Conservation (phyloP, 1,140 invertebrate species). For the Drosophila truncata region DNA sequence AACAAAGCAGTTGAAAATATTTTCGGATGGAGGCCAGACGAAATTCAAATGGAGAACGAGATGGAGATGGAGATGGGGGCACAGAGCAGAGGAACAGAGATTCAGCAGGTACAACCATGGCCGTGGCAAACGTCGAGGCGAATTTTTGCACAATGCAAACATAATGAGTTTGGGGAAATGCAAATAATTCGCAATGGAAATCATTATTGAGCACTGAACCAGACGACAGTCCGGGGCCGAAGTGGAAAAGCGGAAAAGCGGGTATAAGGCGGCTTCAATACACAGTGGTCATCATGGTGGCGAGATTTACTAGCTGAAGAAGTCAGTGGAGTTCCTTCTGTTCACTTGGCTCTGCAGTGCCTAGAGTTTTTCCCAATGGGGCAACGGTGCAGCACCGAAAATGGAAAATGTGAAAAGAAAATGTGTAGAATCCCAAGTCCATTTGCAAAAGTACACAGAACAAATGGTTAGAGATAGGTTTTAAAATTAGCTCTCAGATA, state of each 20-base stretch:
- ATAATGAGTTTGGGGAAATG: conserved; percentile 80
- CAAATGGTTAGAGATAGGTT: not conserved
- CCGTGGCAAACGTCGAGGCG: conserved; percentile 27
- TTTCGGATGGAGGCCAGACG: conserved; percentile 8
- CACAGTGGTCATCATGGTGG: conserved; percentile 53
- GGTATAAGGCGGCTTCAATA: conserved; percentile 14
- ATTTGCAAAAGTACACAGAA: conserved; percentile 8
- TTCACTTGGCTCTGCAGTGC: conserved; percentile 24
- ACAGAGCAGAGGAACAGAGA: not conserved
- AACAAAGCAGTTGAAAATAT: conserved; percentile 34
- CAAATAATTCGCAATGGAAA: conserved; percentile 77
- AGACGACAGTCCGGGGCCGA: conserved; percentile 34
- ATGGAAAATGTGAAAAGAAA: conserved; percentile 31
- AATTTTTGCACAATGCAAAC: conserved; percentile 72
- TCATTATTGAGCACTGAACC: conserved; percentile 76
- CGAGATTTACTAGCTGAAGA: not conserved
- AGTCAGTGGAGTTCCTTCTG: conserved; percentile 31
- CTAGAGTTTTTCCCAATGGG: conserved; percentile 25
- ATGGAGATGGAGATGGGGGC: not conserved
- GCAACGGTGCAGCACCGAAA: conserved; percentile 20
- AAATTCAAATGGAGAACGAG: conserved; percentile 16
- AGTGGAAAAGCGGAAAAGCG: not conserved
- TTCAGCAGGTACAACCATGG: conserved; percentile 43
- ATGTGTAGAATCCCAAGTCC: conserved; percentile 14
- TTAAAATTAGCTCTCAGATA: not conserved